Evolutionary conservation across 2,797 vertebrate genomes (phyloP), one percentile per base, ranked within the genome.

Genomic region (Clamator glandarius): DNA sequence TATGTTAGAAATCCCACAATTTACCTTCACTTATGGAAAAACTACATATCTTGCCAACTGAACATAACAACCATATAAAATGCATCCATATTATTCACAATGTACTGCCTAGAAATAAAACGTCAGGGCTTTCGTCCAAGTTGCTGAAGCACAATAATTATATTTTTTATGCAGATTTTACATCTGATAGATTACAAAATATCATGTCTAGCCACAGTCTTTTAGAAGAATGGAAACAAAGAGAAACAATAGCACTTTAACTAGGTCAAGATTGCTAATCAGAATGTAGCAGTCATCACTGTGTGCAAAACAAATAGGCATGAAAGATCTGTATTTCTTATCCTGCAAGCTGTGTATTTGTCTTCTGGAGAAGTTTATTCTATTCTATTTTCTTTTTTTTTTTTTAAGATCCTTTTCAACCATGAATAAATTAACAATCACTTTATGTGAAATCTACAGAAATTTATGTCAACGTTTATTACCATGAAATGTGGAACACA

Each of bases 241-340:
- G 78, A 83, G 92, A 92, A 97, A 98, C 96, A 96, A 93, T 87
- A 95, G 96, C 91, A 87, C 77, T 96, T 97, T 95, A 97, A 97
- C 94, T 92, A 96, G 96, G 96, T 96, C 95, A 91, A 96, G 97
- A 96, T 92, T 90, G 91, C 91, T 94, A 97, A 96, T 96, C 96
- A 96, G 67, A 82, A 88, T 67, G 44, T 92, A 95, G 91, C 88
- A 92, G 93, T 96, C 93, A 83, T 96, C 95, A 95, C 81, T 95
- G 93, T 93, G 72, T 93, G 92, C 92, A 93, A 97, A 96, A 97
- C 87, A 93, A 94, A 89, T 24, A 84, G 88, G 66, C 91, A 89
- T 81, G 81, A 90, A 94, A 94, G 88, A 92, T 86, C 82, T 92
- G 67, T 52, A 72, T 87, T 95, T 75, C 57, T 69, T 76, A 87